Conservation (phyloP, 2,888 invertebrate genomes). For the Myathropa florea region DNA sequence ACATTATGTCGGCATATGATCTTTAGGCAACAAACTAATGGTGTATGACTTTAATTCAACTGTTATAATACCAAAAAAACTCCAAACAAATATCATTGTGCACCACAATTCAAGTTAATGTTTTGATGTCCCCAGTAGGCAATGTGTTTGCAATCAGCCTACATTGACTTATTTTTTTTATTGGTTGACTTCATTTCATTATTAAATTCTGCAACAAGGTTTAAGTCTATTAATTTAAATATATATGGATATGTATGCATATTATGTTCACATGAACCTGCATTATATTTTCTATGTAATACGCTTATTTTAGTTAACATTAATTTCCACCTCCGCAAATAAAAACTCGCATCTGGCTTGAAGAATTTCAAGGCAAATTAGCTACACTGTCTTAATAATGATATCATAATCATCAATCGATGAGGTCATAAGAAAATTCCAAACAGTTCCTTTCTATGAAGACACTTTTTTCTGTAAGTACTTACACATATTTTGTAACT, state of each 20-base stretch:
- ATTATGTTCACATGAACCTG: not conserved
- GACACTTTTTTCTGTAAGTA: not conserved
- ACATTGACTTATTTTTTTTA: too few relatives aligned
- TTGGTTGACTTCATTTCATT: too few relatives aligned
- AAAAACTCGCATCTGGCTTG: not conserved
- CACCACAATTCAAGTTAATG: too few relatives aligned
- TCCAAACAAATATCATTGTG: not conserved
- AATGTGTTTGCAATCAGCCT: too few relatives aligned
- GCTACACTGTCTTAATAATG: not conserved
- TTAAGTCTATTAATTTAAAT: not conserved
- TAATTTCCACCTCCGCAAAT: not conserved
- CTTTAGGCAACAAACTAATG: not conserved
- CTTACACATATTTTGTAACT: not conserved
- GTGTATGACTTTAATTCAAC: not conserved
- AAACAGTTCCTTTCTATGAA: not conserved
- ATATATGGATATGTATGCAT: not conserved
- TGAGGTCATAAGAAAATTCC: conserved; percentile 39
- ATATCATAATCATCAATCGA: conserved; percentile 17
- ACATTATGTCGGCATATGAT: not conserved
- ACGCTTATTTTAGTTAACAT: not conserved
- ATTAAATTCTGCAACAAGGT: not conserved
- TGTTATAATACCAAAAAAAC: not conserved
- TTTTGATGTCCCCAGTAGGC: too few relatives aligned
- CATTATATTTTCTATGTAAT: too few relatives aligned
- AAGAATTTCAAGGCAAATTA: not conserved